Percentiles rank a stretch among this genome's conserved stretches.
These are phyloP conservation scores for Acleris laterana DNA, from an alignment of 2,888 invertebrate species.

Conservation along the genomic window DNA sequence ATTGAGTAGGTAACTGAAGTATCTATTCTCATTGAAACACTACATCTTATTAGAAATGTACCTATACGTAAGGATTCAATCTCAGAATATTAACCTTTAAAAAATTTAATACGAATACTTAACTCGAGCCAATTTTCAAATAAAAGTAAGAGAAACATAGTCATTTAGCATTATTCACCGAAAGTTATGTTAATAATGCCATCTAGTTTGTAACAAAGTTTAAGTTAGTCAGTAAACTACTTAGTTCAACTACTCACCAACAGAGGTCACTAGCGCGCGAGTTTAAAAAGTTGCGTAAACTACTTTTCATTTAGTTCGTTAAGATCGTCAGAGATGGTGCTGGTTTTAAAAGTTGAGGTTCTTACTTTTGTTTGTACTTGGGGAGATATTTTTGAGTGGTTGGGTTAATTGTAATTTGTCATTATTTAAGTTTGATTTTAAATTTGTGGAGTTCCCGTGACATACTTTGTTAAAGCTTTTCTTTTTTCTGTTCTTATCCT, in stretches of 20 bases:
- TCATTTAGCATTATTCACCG: not conserved
- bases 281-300: slow-evolving; percentile 57
- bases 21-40: slow-evolving; percentile 7
- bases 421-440: not conserved
- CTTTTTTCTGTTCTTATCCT: no score
- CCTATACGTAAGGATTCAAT: not conserved
- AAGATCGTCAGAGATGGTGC: slow-evolving; percentile 67
- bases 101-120: no score
- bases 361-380: not conserved
- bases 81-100: not conserved
- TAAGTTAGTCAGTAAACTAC: slow-evolving; percentile 44
- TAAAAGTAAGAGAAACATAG: not conserved
- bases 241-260: slow-evolving; percentile 64
- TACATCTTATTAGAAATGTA: slow-evolving; percentile 17
- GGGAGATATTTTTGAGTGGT: no score
- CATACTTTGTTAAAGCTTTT: no score
- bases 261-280: slow-evolving; percentile 67
- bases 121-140: no score
- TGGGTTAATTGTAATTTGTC: not conserved
- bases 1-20: slow-evolving; percentile 43
- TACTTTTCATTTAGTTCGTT: slow-evolving; percentile 64
- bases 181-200: slow-evolving; percentile 52
- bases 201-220: slow-evolving; percentile 61
- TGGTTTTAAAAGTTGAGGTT: slow-evolving; percentile 41
- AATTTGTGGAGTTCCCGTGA: not conserved